Evolutionary conservation across 2,888 invertebrate genomes (phyloP).

Genomic region (Ecliptopera silaceata): DNA sequence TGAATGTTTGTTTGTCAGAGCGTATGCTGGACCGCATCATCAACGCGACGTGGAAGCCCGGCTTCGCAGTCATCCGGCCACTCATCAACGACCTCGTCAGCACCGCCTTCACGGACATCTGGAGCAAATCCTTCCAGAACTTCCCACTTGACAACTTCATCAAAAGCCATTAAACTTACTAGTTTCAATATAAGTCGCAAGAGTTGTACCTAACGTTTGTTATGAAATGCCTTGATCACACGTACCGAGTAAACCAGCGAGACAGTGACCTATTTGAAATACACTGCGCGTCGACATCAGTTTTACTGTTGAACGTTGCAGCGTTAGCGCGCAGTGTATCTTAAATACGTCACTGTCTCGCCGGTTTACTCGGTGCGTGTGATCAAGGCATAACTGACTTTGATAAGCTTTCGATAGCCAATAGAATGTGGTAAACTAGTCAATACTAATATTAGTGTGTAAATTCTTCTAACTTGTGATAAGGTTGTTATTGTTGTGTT

Average conservation of each 20-base stretch:
- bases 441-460: conserved; percentile 29
- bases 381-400: too few relatives aligned
- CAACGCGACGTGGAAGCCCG: conserved; percentile 91
- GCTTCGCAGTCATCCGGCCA: conserved; percentile 88
- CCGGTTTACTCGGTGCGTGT: too few relatives aligned
- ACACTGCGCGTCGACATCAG: too few relatives aligned
- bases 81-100: conserved; percentile 92
- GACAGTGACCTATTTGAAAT: too few relatives aligned
- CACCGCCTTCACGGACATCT: conserved; percentile 92
- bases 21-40: conserved; percentile 88
- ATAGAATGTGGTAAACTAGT: conserved; percentile 42
- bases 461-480: neutral
- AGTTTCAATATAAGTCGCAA: too few relatives aligned
- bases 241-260: too few relatives aligned
- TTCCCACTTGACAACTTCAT: conserved; percentile 88
- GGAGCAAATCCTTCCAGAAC: conserved; percentile 88
- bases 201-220: too few relatives aligned
- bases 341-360: too few relatives aligned
- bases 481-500: neutral
- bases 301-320: too few relatives aligned
- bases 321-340: too few relatives aligned
- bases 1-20: conserved; percentile 66
- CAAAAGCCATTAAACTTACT: conserved; percentile 31
- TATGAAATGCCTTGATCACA: too few relatives aligned
- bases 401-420: neutral